phyloP scores from a whole-genome alignment of 2,113 vertebrate species.

The Ammodytes marinus region DNA sequence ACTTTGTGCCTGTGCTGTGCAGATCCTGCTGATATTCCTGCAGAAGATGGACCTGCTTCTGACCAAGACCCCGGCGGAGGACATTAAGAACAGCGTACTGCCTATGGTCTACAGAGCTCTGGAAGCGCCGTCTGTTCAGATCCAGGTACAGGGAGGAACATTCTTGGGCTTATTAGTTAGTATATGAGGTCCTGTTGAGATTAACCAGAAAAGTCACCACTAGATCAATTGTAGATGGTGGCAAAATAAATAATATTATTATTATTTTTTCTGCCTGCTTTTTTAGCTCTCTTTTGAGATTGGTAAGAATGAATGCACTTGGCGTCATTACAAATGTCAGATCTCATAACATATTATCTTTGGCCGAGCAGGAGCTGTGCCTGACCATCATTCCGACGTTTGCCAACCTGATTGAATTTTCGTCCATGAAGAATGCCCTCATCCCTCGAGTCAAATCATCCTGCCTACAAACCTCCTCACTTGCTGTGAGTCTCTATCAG shows the following conservation, averaged over 20 bases:
- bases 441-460: slow-evolving; percentile 97
- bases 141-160: slow-evolving; percentile 88
- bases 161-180: background rate
- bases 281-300: background rate
- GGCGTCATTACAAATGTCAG: slow-evolving; percentile 11
- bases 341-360: slow-evolving; percentile 14
- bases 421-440: slow-evolving; percentile 99
- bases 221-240: background rate
- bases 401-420: slow-evolving; percentile 98
- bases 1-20: slow-evolving; percentile 18
- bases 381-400: slow-evolving; percentile 99
- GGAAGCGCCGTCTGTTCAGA: slow-evolving; percentile 97
- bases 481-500: slow-evolving; percentile 89
- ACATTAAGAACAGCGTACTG: slow-evolving; percentile 95
- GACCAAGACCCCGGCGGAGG: slow-evolving; percentile 96
- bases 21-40: slow-evolving; percentile 98
- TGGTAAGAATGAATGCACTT: background rate
- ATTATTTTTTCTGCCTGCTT: background rate
- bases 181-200: background rate
- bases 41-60: slow-evolving; percentile 99
- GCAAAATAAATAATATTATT: background rate
- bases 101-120: slow-evolving; percentile 98
- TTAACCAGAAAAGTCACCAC: background rate
- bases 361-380: slow-evolving; percentile 92
- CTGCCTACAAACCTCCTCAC: slow-evolving; percentile 97